phyloP scores from a whole-genome alignment of 2,113 vertebrate species.

The Crypturellus undulatus region DNA sequence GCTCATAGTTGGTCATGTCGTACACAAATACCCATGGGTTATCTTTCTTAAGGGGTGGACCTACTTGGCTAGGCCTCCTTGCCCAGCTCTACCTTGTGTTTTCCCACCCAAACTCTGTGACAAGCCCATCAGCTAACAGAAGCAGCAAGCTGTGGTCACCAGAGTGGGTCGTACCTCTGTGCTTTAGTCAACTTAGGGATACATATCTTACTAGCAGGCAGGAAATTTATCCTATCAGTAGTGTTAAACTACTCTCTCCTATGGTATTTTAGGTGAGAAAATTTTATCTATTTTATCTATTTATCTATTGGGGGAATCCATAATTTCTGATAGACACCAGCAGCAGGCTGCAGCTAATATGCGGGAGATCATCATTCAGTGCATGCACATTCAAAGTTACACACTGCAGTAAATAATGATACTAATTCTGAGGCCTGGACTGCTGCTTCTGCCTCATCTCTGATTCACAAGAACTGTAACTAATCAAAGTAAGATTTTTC shows the following conservation, averaged over 20 bases:
- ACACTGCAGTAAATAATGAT: background rate
- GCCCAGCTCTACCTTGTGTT: background rate
- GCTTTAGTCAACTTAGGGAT: background rate
- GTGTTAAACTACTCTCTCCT: background rate
- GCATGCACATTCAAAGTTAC: background rate
- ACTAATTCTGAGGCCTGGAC: background rate
- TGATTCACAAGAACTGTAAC: background rate
- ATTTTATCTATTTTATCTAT: too few species aligned
- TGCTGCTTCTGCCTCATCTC: background rate
- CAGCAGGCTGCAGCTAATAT: accelerated
- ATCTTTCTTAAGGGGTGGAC: accelerated
- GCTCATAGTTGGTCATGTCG: background rate
- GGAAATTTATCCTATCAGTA: background rate
- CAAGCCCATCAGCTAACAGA: background rate
- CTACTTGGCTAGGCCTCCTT: background rate
- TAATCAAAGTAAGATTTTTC: background rate
- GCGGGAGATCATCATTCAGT: background rate
- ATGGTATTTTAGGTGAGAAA: background rate
- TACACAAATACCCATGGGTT: accelerated
- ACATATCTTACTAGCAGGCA: accelerated
- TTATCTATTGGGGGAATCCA: accelerated
- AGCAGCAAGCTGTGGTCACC: background rate
- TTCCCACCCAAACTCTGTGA: background rate
- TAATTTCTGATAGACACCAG: background rate
- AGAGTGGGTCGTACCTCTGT: accelerated